Evolutionary conservation across 2,888 invertebrate genomes (phyloP), one percentile per base, ranked within the genome.

Genomic region (Diplazon laetatorius): DNA sequence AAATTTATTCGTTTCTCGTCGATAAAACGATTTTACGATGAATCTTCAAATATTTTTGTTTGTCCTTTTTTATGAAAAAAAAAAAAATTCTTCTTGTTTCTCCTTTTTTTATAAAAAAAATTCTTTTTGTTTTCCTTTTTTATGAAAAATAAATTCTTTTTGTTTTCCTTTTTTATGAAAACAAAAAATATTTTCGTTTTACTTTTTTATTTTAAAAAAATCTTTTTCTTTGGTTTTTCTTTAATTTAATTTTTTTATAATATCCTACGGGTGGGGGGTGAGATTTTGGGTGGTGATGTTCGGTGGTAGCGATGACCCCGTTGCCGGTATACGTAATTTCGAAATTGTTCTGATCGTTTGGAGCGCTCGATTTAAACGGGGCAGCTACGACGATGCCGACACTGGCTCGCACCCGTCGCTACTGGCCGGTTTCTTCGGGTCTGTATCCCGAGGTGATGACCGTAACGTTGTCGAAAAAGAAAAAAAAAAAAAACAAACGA

Each of bases 391-490:
- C 87, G 88, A 88, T 87, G 85, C 86, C 85, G 85, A 87, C 85
- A 85, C 87, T 86, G 83, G 83, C 87, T 85, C 89, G 87, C 85
- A 85, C 84, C 84, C 86, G 85, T 84, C 85, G 85, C 88, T 87
- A 89, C 89, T 89, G 86, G 82, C 70, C 16, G 18, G 16, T 22
- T 50, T 39, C 37, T 14, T 48, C 70, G 59, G 35, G 22, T 50
- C 25, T 16, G 10, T 59, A 37, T 60, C 59, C 60, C 55, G 68
- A 55, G 44, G 55, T 42, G 55, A 25, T 18, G 55, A 68, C 39
- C 66, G 55, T 52, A 42, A 37, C 39, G 68, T 39, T 16, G 18
- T 42, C 42, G 42, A 44, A 37, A 25, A 66, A 66, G 52, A 42
- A 68, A 42, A 68, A 42, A 9, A 12, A 68, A 39, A n/a, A 55